Evolutionary conservation across 2,797 vertebrate genomes (phyloP).

Genomic region (Enteromius viviparus): DNA sequence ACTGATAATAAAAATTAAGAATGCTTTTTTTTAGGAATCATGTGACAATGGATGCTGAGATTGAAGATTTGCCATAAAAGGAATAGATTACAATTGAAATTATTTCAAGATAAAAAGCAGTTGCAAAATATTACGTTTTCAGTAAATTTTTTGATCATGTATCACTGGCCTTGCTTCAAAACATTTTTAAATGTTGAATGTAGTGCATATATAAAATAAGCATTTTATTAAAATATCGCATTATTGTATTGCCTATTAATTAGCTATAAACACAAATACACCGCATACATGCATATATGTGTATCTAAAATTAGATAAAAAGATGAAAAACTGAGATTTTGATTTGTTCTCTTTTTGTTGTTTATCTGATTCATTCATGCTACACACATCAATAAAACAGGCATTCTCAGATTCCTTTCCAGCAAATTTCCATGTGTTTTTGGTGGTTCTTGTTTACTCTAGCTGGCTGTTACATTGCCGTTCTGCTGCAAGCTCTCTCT

Average conservation of each 20-base stretch:
- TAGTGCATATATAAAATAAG: background rate
- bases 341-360: background rate
- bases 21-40: background rate
- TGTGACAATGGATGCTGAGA: background rate
- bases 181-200: background rate
- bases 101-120: background rate
- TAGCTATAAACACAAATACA: background rate
- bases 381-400: background rate
- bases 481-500: background rate
- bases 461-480: background rate
- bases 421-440: background rate
- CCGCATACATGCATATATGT: background rate
- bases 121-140: background rate
- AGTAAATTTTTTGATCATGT: background rate
- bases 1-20: background rate
- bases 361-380: background rate
- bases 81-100: background rate
- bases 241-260: background rate
- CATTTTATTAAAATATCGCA: background rate
- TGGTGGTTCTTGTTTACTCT: background rate
- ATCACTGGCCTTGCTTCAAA: background rate
- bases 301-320: background rate
- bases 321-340: background rate
- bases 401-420: constrained; percentile 3
- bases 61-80: background rate